Evolutionary conservation across 2,113 vertebrate genomes (phyloP).

Genomic region (Uropsilus gracilis): DNA sequence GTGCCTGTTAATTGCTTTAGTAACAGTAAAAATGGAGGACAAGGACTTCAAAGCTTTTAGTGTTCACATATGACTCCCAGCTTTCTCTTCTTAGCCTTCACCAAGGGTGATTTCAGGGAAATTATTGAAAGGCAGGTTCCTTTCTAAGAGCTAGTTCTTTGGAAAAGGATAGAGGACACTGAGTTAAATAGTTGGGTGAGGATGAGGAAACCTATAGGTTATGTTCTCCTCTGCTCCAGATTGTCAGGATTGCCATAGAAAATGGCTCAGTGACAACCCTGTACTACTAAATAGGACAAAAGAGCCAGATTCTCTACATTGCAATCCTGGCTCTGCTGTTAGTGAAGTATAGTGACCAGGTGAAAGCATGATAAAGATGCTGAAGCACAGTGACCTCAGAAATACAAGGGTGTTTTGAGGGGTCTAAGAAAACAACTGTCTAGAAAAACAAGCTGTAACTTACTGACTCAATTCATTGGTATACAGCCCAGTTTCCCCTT

Average conservation of each 20-base stretch:
- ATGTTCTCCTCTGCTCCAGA: not conserved
- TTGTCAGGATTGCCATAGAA: not conserved
- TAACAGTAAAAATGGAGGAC: not conserved
- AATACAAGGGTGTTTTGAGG: too few species aligned
- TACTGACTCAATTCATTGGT: too few species aligned
- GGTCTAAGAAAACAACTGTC: too few species aligned
- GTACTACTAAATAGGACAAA: not conserved
- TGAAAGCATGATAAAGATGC: too few species aligned
- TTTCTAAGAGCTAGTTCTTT: not conserved
- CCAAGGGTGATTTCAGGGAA: not conserved
- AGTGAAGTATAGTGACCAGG: too few species aligned
- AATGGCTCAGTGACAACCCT: not conserved
- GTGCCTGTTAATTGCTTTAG: constrained; percentile 22
- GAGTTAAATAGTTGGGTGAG: not conserved
- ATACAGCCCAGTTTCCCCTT: too few species aligned
- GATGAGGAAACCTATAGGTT: not conserved
- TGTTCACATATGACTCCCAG: not conserved
- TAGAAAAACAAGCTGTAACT: too few species aligned
- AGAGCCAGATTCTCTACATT: not conserved
- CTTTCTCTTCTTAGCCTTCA: not conserved
- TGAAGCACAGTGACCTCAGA: too few species aligned
- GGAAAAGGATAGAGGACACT: not conserved
- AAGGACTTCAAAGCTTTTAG: not conserved
- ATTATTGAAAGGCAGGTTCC: not conserved
- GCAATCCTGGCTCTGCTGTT: not conserved